These are phyloP conservation scores for Tinamus guttatus DNA, from an alignment of 2,113 vertebrate species.

Conservation along the genomic window DNA sequence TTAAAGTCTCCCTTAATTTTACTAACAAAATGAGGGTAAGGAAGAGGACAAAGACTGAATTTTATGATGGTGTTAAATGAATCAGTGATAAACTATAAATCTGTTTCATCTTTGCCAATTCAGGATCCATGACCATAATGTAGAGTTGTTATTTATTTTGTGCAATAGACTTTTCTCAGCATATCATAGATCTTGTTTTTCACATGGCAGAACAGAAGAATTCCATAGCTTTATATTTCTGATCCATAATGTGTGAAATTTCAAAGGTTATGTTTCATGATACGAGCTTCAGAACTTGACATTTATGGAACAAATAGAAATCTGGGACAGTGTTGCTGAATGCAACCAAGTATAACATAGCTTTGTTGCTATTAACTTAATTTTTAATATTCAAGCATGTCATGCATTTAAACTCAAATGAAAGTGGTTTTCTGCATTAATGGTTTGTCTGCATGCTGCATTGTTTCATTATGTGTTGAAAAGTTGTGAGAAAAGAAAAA, in stretches of 20 bases:
- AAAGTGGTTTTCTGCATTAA: constrained; percentile 50
- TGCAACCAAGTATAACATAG: constrained; percentile 53
- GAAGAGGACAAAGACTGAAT: not conserved
- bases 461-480: constrained; percentile 2
- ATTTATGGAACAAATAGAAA: constrained; percentile 62
- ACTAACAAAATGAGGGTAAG: constrained; percentile 6
- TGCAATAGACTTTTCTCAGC: constrained; percentile 41
- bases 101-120: constrained; percentile 30
- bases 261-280: constrained; percentile 68
- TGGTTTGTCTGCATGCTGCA: constrained; percentile 44
- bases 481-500: not conserved
- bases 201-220: constrained; percentile 6
- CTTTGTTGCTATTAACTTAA: constrained; percentile 64
- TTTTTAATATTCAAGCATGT: constrained; percentile 52
- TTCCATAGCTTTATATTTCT: constrained; percentile 62
- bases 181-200: constrained; percentile 33
- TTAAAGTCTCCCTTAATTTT: constrained; percentile 52
- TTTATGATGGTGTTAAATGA: not conserved
- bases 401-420: constrained; percentile 34
- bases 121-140: constrained; percentile 27
- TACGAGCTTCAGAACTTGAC: constrained; percentile 53
- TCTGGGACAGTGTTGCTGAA: constrained; percentile 36
- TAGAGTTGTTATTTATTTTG: constrained; percentile 60
- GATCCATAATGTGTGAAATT: constrained; percentile 68
- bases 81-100: constrained; percentile 11